phyloP scores from a whole-genome alignment of 2,113 vertebrate species.

The Malurus elegans region DNA sequence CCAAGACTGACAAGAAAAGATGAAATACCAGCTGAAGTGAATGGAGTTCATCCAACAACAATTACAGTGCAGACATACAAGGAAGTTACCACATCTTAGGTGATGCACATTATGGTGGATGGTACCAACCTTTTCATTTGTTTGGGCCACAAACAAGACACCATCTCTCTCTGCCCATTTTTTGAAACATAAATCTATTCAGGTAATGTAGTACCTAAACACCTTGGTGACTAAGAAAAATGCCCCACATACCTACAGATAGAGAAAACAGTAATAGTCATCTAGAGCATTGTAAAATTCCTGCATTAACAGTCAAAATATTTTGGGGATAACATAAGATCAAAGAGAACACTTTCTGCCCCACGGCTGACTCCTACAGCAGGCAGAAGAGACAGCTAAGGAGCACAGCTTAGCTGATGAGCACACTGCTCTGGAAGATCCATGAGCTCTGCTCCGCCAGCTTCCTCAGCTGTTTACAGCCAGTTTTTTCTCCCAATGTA shows the following conservation, averaged over 20 bases:
- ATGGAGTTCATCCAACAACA: not conserved
- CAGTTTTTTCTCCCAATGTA: not conserved
- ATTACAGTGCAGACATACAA: not conserved
- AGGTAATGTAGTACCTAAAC: not conserved
- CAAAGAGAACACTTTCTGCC: not conserved
- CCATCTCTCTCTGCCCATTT: not conserved
- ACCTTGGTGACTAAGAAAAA: not conserved
- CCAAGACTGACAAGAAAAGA: not conserved
- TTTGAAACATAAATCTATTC: not conserved
- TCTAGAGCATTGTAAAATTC: not conserved
- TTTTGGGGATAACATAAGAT: not conserved
- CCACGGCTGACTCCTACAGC: not conserved
- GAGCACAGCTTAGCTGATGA: not conserved
- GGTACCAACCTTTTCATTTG: not conserved
- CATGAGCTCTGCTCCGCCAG: not conserved
- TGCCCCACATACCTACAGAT: not conserved
- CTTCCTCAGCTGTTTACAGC: not conserved
- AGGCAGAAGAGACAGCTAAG: not conserved
- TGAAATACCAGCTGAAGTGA: not conserved
- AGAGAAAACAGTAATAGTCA: not conserved
- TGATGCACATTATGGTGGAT: not conserved
- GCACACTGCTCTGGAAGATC: not conserved
- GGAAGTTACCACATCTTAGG: not conserved
- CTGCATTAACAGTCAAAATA: not conserved
- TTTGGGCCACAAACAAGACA: not conserved